These are phyloP conservation scores for Xestia c-nigrum DNA, from an alignment of 2,888 invertebrate species.

Conservation along the genomic window DNA sequence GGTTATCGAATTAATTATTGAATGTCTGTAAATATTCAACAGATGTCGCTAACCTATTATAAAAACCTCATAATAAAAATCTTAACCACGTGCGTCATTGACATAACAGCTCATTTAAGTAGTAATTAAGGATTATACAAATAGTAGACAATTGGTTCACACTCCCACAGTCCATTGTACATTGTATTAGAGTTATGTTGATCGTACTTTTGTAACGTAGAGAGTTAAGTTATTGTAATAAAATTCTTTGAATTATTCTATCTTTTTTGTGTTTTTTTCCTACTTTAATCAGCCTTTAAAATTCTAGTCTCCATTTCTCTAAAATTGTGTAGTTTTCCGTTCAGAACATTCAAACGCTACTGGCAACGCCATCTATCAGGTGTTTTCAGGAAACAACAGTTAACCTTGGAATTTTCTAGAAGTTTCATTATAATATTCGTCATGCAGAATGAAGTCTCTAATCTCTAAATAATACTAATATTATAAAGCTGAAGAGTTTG, in stretches of 20 bases:
- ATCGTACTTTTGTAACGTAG: slow-evolving; percentile 66
- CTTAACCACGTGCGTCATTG: slow-evolving; percentile 26
- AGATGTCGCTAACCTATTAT: slow-evolving; percentile 19
- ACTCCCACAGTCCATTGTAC: slow-evolving; percentile 67
- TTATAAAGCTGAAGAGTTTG: no score
- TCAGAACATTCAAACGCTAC: slow-evolving; percentile 2
- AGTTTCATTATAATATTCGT: background rate
- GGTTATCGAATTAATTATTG: background rate
- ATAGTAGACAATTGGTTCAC: slow-evolving; percentile 56
- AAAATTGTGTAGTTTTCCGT: background rate
- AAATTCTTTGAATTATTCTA: slow-evolving; percentile 64
- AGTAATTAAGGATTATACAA: slow-evolving; percentile 65
- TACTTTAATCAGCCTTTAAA: background rate
- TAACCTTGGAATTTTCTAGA: slow-evolving; percentile 22
- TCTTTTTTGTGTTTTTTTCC: slow-evolving; percentile 35
- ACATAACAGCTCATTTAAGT: slow-evolving; percentile 42
- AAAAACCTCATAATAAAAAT: background rate
- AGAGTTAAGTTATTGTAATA: slow-evolving; percentile 75
- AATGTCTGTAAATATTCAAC: background rate
- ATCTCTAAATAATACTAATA: no score
- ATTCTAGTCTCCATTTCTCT: background rate
- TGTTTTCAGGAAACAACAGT: no score
- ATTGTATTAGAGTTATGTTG: slow-evolving; percentile 74
- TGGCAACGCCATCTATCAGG: slow-evolving; percentile 53
- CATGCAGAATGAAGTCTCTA: background rate